Evolutionary conservation across 2,888 invertebrate genomes (phyloP).

Genomic region (Brenthis daphne): DNA sequence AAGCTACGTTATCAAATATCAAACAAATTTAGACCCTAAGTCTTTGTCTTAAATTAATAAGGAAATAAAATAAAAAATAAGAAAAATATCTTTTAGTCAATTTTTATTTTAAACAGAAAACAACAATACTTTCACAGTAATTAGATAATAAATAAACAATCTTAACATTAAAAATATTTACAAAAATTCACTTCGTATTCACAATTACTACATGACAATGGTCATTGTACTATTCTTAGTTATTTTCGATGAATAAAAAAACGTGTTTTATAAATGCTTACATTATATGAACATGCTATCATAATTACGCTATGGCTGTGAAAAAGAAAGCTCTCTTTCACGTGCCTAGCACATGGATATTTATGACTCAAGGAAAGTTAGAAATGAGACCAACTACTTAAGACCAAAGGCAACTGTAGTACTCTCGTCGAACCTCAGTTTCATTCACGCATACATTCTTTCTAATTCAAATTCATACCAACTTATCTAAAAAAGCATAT

Average conservation of each 20-base stretch:
- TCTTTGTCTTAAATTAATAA: neutral
- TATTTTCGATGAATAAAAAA: constrained; percentile 44
- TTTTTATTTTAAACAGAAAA: constrained; percentile 48
- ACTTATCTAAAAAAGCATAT: neutral
- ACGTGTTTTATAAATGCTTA: constrained; percentile 26
- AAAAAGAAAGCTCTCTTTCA: constrained; percentile 62
- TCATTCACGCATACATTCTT: constrained; percentile 49
- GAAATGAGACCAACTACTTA: constrained; percentile 11
- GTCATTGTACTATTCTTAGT: constrained; percentile 51
- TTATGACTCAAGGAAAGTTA: constrained; percentile 24
- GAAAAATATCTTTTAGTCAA: constrained; percentile 24
- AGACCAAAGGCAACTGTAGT: constrained; percentile 39
- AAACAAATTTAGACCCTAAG: neutral
- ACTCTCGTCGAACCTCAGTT: constrained; percentile 43
- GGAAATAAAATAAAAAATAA: neutral
- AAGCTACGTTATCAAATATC: constrained; percentile 42
- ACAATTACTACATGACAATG: constrained; percentile 38
- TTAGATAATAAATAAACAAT: constrained; percentile 51
- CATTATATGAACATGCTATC: constrained; percentile 25
- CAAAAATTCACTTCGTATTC: constrained; percentile 69
- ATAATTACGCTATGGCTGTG: constrained; percentile 41
- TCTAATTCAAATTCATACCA: neutral
- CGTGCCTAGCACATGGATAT: constrained; percentile 48
- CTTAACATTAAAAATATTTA: constrained; percentile 64
- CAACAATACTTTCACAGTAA: constrained; percentile 46